Base-by-base conservation (phyloP, 2,113 vertebrate genomes). In the Lagopus muta region DNA sequence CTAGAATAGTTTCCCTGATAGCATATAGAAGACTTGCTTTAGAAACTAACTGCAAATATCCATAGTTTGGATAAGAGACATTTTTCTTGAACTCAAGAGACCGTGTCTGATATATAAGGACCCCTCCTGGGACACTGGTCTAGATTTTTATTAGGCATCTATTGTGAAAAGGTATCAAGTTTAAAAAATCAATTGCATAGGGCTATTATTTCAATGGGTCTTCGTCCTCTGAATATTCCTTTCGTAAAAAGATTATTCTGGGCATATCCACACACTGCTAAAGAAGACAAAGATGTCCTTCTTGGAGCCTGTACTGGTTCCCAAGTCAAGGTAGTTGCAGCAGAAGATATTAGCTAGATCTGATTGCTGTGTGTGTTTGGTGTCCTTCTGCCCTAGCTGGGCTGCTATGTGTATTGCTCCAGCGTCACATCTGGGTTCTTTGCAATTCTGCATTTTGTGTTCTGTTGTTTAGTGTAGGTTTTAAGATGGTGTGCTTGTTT, bases 381-480 rank as follows among this genome's bases (percentile, higher is more conserved):
- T 55, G 3, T 5, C 17, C 25, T 32, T 16, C 21, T 58, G 32
- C 45, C 60, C 30, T 66, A 13, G 10, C 60, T 84, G 65, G 17
- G 18, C 24, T 17, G 0, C 7, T 20, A 45, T 42, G 8, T 38
- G 28, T 69, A 32, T 18, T 81, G 61, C 38, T 90, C 36, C 27
- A 75, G n/a, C 4, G 30, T 27, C 30, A 13, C 0, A 1, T 15
- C 2, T 1, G 3, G 58, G 8, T 25, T 80, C 72, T 13, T 47
- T 54, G 21, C 12, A 86, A 50, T 48, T 4, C 52, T 79, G 4
- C 38, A 20, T 57, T 20, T 22, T 66, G 45, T 4, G 5, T 19
- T 89, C 2, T 5, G 30, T 21, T 76, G 16, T 36, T 75, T 54
- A 43, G 11, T 32, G 11, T 4, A n/a, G n/a, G 8, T 79, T 87